These are phyloP conservation scores for Gnathonemus longibarbis DNA, from an alignment of 2,113 vertebrate genomes.

Conservation along the genomic window DNA sequence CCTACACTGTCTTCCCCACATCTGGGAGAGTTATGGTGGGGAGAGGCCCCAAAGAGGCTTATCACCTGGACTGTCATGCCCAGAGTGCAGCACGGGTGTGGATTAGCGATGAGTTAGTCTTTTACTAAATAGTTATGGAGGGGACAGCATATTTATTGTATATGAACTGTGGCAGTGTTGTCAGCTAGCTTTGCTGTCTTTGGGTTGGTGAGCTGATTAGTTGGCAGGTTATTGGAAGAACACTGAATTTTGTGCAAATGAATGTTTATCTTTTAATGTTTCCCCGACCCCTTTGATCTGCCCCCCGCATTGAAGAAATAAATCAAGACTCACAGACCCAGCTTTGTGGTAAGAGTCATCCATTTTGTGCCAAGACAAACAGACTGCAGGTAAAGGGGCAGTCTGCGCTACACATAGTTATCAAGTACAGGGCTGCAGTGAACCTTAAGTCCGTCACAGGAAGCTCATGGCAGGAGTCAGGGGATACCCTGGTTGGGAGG, in stretches of 20 bases:
- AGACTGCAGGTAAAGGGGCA: neutral
- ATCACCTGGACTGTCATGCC: neutral
- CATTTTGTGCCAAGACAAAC: neutral
- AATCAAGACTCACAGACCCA: neutral
- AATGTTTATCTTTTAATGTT: neutral
- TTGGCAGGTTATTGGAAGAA: neutral
- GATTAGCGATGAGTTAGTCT: no score
- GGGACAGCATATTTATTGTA: no score
- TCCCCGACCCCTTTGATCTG: neutral
- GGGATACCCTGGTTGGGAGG: neutral
- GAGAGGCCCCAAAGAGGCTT: neutral
- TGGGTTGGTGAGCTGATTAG: neutral
- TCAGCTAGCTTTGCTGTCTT: neutral
- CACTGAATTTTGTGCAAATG: neutral
- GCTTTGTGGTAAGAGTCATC: neutral
- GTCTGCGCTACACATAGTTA: neutral
- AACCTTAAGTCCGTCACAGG: no score
- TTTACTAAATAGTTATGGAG: no score
- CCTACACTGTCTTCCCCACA: no score
- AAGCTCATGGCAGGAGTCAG: no score
- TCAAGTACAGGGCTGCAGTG: neutral
- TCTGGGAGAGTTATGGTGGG: no score
- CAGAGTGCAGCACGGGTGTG: no score
- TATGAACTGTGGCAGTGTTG: neutral
- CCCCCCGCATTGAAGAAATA: neutral